Evolutionary conservation across 2,113 vertebrate species (phyloP).

Genomic region (Lepidothrix coronata): DNA sequence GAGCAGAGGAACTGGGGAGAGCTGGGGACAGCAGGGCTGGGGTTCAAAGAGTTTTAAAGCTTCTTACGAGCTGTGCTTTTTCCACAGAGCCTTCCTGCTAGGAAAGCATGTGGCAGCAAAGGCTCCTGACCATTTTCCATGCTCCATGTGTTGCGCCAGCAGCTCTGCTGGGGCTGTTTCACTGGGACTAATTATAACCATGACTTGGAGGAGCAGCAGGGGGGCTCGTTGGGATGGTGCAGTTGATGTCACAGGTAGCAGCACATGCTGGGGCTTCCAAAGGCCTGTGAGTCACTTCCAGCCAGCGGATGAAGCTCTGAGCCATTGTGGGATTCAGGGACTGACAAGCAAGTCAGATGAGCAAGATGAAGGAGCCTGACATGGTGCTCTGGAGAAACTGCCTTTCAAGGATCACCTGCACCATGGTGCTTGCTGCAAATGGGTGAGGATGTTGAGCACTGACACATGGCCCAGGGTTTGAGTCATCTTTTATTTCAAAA

Average conservation of each 20-base stretch:
- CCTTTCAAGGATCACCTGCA: neutral
- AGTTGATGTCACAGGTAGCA: neutral
- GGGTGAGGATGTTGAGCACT: neutral
- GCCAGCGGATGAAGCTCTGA: neutral
- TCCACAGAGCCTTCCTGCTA: neutral
- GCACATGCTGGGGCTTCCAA: neutral
- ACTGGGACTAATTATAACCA: neutral
- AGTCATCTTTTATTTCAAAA: neutral
- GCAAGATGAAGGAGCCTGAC: neutral
- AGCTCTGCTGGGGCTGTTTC: neutral
- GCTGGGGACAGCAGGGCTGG: neutral
- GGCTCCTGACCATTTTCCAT: neutral
- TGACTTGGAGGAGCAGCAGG: neutral
- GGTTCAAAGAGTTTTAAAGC: neutral
- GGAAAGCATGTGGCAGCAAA: neutral
- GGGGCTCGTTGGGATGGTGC: neutral
- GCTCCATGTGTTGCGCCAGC: rapidly evolving
- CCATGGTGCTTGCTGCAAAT: neutral
- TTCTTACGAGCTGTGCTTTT: neutral
- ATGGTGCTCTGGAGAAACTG: neutral
- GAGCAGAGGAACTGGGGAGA: neutral
- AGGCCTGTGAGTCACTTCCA: constrained; percentile 14
- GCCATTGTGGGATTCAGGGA: neutral
- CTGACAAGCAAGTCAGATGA: neutral
- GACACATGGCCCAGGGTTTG: neutral